A percentile compares a stretch with the other conserved stretches of the same genome.
Conservation (phyloP, 1,140 invertebrate species). For the Macrocentrus cingulum region DNA sequence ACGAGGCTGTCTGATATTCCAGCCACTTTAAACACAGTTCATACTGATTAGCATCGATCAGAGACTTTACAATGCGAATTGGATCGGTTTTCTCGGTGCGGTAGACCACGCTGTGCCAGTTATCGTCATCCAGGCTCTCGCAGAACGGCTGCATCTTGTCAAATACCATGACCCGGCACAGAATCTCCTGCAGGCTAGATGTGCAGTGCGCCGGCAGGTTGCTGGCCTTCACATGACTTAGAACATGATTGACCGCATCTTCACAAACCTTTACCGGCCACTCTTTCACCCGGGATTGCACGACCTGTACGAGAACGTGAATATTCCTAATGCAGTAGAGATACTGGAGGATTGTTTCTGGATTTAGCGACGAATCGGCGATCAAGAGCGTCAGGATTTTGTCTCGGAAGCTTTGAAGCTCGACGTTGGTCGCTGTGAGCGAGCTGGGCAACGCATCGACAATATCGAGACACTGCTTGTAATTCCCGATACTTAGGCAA, state of each 20-base stretch:
- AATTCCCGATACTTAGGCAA: constrained; percentile 33
- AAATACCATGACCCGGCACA: constrained; percentile 52
- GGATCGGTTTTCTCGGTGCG: constrained; percentile 49
- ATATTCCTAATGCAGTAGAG: constrained; percentile 48
- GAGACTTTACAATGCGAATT: constrained; percentile 39
- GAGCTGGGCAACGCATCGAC: constrained; percentile 40
- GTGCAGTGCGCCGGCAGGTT: constrained; percentile 48
- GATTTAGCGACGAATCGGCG: constrained; percentile 29
- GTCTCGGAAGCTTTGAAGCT: constrained; percentile 52
- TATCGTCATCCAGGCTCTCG: constrained; percentile 39
- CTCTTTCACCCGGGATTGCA: constrained; percentile 39
- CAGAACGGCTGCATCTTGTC: constrained; percentile 53
- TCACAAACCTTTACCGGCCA: constrained; percentile 47
- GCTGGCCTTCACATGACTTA: constrained; percentile 40
- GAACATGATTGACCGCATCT: constrained; percentile 35
- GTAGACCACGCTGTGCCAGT: constrained; percentile 56
- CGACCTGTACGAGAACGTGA: constrained; percentile 38
- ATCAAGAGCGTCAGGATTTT: constrained; percentile 58
- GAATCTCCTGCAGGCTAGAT: constrained; percentile 49
- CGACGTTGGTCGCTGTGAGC: constrained; percentile 35
- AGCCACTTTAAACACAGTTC: constrained; percentile 67
- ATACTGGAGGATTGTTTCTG: constrained; percentile 35
- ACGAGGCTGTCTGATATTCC: constrained; percentile 53
- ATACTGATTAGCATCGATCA: constrained; percentile 56
- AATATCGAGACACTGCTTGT: constrained; percentile 38